Percentiles rank a stretch among this genome's conserved stretches.
phyloP scores from a whole-genome alignment of 2,797 vertebrate species.

The Hylomyscus alleni region DNA sequence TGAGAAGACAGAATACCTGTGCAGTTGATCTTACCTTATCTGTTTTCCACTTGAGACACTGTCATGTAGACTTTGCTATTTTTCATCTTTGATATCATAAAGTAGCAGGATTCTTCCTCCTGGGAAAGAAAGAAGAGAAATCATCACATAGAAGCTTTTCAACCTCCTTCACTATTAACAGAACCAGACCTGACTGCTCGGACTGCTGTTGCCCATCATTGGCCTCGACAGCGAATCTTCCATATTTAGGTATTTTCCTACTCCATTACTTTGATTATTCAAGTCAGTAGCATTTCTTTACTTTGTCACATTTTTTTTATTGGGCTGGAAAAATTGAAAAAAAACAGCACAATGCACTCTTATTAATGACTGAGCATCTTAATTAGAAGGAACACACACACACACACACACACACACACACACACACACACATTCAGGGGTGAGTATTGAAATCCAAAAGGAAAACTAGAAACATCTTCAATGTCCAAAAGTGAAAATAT shows the following conservation, averaged over 20 bases:
- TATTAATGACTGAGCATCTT: not conserved
- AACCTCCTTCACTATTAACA: fast-evolving
- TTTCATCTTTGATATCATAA: not conserved
- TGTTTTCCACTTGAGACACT: not conserved
- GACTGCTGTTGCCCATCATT: too few species aligned
- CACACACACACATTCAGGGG: too few species aligned
- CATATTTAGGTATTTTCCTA: not conserved
- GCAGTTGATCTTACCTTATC: not conserved
- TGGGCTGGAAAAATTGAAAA: not conserved
- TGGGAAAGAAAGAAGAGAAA: not conserved
- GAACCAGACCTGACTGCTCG: fast-evolving
- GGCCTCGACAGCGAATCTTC: not conserved
- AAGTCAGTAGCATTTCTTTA: not conserved
- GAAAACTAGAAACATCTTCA: not conserved
- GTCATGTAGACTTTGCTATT: not conserved
- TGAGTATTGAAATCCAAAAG: not conserved
- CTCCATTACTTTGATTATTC: not conserved
- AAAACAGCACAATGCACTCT: not conserved
- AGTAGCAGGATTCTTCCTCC: not conserved
- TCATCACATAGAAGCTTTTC: not conserved
- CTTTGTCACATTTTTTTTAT: not conserved
- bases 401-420: not conserved
- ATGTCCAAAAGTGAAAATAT: not conserved
- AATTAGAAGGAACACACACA: not conserved
- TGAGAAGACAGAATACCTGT: not conserved